Evolutionary conservation across 2,113 vertebrate genomes (phyloP).

Genomic region (Budorcas taxicolor): DNA sequence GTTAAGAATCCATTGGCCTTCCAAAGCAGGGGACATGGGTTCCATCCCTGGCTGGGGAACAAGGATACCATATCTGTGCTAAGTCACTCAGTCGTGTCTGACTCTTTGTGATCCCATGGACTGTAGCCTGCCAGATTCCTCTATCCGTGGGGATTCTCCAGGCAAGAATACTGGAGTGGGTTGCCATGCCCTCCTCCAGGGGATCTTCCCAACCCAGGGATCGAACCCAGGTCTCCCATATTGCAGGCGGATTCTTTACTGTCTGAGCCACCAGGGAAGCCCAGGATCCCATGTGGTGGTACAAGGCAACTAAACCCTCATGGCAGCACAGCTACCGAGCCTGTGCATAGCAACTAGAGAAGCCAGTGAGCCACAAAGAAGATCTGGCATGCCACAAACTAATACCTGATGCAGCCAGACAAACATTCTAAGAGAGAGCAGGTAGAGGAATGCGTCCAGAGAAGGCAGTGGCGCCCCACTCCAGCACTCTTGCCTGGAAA

Average conservation of each 20-base stretch:
- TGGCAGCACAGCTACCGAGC: neutral
- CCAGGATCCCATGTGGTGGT: neutral
- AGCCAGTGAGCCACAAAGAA: neutral
- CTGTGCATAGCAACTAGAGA: neutral
- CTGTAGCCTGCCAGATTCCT: neutral
- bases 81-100: neutral
- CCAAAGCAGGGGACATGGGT: neutral
- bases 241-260: neutral
- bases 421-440: neutral
- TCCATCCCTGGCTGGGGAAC: neutral
- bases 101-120: neutral
- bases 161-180: neutral
- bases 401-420: neutral
- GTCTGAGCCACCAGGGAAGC: neutral
- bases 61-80: neutral
- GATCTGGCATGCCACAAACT: neutral
- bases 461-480: neutral
- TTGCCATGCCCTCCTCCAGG: neutral
- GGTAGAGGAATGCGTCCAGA: neutral
- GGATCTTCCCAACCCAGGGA: neutral
- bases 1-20: neutral
- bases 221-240: neutral
- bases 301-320: neutral
- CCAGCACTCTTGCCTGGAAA: neutral
- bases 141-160: neutral